Evolutionary conservation across 2,888 invertebrate species (phyloP), one percentile per base, ranked within the genome.

Genomic region (Patella depressa): DNA sequence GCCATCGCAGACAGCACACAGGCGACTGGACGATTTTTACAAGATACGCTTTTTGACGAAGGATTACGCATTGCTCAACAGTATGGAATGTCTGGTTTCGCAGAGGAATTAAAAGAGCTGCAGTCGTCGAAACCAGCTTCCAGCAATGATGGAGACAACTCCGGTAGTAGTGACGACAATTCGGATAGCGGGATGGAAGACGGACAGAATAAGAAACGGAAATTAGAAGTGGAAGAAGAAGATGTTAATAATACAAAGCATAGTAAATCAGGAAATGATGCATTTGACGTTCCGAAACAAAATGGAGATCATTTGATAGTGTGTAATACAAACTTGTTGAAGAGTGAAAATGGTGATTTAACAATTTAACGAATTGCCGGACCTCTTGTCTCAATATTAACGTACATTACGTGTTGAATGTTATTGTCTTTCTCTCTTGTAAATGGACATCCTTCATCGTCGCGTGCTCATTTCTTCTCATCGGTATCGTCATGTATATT

Each of bases 11-110:
- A 71, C 11, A 57, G 45, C 45, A 59, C 72, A 11, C 71, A 53
- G 53, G 54, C 71, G 53, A 71, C 72, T 12, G 71, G 72, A 9
- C 29, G 71, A 71, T 59, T 54, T 24, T 24, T 45, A 55, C 78
- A 78, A 29, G 91, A 92, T 78, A 91, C 92, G 15, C 87, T 93
- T 29, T 91, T 93, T 84, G 92, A 92, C 79, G 93, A 93, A 84
- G 93, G 93, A n/a, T 88, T 93, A 77, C 88, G 93, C 74, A 92
- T 93, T 76, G 92, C 92, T 54, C 88, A 89, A 80, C 89, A 89
- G 80, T 90, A 89, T 72, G 90, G 90, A n/a, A 85, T 90, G 83
- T 85, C 87, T 3, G 90, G 90, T 74, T 90, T 90, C 78, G 90
- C 90, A 7, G 82, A 87, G 79, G 89, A 90, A 76, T 79, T 90